Evolutionary conservation across 2,888 invertebrate species (phyloP).

Genomic region (Agrochola lychnidis): DNA sequence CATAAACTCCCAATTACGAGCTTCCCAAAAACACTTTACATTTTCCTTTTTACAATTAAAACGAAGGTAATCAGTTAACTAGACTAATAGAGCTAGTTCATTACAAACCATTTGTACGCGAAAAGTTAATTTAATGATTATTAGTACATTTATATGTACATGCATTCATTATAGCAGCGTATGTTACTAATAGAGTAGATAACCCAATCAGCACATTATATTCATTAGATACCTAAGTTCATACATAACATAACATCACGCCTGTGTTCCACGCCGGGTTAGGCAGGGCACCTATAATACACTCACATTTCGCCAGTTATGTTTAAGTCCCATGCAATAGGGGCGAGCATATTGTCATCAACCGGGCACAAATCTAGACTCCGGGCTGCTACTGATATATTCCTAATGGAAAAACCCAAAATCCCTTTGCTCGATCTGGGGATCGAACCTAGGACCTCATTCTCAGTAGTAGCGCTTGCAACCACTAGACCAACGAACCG

Average conservation of each 20-base stretch:
- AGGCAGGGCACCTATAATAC: background rate
- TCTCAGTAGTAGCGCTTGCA: no score
- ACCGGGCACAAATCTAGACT: no score
- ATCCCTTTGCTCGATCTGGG: no score
- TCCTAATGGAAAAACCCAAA: no score
- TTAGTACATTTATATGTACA: background rate
- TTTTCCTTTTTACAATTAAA: background rate
- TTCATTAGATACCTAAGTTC: background rate
- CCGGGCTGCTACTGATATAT: no score
- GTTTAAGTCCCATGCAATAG: no score
- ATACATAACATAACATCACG: background rate
- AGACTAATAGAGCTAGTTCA: background rate
- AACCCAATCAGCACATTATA: background rate
- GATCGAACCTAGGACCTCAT: no score
- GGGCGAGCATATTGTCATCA: no score
- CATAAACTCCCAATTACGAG: background rate
- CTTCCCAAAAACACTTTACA: background rate
- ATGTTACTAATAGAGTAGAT: background rate
- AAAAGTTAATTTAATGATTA: background rate
- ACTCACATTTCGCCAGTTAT: no score
- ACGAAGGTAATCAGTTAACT: background rate
- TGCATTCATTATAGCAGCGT: background rate
- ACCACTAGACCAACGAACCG: background rate
- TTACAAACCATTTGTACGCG: slow-evolving; percentile 12
- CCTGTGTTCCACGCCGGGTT: background rate